Evolutionary conservation across 2,888 invertebrate species (phyloP).

Genomic region (Muschampia staudingeri): DNA sequence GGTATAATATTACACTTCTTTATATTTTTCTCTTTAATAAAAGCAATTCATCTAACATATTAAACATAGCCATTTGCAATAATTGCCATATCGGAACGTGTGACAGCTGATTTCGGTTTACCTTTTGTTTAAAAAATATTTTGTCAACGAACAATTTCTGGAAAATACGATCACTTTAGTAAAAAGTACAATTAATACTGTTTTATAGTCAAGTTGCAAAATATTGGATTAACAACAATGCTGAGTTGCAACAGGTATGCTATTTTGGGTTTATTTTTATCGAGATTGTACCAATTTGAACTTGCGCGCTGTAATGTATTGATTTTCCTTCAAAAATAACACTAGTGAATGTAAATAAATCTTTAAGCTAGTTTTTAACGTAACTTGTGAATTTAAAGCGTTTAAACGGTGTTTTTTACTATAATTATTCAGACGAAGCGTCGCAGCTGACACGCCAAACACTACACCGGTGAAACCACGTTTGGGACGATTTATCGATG

Average conservation of each 20-base stretch:
- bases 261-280: not conserved
- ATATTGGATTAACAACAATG: slow-evolving; percentile 28
- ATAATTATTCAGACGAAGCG: slow-evolving; percentile 34
- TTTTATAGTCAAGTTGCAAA: not conserved
- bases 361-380: slow-evolving; percentile 80
- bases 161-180: slow-evolving; percentile 36
- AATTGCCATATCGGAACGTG: slow-evolving; percentile 73
- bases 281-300: slow-evolving; percentile 76
- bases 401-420: not conserved
- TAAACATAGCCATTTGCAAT: too few species aligned
- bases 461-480: slow-evolving; percentile 83
- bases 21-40: too few species aligned
- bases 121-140: slow-evolving; percentile 66
- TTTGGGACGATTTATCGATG: slow-evolving; percentile 85
- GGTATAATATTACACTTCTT: slow-evolving; percentile 93
- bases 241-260: slow-evolving; percentile 27
- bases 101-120: slow-evolving; percentile 68
- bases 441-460: slow-evolving; percentile 74
- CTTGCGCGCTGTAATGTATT: slow-evolving; percentile 89
- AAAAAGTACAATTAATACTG: slow-evolving; percentile 19
- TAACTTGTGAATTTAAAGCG: slow-evolving; percentile 70
- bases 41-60: too few species aligned
- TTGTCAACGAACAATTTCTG: slow-evolving; percentile 40
- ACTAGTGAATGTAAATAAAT: slow-evolving; percentile 90
- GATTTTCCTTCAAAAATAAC: slow-evolving; percentile 90